Evolutionary conservation across 2,113 vertebrate species (phyloP), one percentile per base, ranked within the genome.

Genomic region (Sminthopsis crassicaudata): DNA sequence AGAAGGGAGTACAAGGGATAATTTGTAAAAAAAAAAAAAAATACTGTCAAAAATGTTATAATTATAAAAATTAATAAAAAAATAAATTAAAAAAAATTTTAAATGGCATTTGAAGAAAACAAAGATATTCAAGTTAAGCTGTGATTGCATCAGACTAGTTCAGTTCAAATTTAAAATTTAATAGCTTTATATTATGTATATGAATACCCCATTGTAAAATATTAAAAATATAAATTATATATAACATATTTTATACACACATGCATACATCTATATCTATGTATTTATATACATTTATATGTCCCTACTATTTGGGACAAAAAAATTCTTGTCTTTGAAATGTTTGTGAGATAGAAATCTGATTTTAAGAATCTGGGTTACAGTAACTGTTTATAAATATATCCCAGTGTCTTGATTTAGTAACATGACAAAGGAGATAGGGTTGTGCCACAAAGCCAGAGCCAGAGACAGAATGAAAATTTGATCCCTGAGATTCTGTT

Each of bases 321-420:
- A 42, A 42, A n/a, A 84, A 42, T 2, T 42, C 67, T 84, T 84
- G 36, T 23, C 67, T 84, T 84, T 84, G 67, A 42, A 84, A 84
- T 84, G 36, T 84, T 42, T 84, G 67, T 84, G 90, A 93, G 12
- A 91, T 92, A 30, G 92, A 91, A 84, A 95, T 46, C 91, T 88
- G 36, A 94, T 46, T 53, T 48, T 54, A 76, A 57, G 26, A 84
- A 48, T 84, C 51, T 92, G 91, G 22, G 54, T 57, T 67, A 93
- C 54, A 84, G 24, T 67, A 91, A 92, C 50, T 84, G 46, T 91
- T 94, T 93, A 26, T 42, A 95, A 94, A 60, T 95, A 48, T 94
- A 96, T 5, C 12, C 89, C 54, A 95, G 42, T n/a, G 36, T 1
- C 12, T 95, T 92, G 36, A 90, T 52, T 91, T 84, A 84, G 67